Conservation (phyloP, 2,797 vertebrate species). For the Caiman crocodilus region DNA sequence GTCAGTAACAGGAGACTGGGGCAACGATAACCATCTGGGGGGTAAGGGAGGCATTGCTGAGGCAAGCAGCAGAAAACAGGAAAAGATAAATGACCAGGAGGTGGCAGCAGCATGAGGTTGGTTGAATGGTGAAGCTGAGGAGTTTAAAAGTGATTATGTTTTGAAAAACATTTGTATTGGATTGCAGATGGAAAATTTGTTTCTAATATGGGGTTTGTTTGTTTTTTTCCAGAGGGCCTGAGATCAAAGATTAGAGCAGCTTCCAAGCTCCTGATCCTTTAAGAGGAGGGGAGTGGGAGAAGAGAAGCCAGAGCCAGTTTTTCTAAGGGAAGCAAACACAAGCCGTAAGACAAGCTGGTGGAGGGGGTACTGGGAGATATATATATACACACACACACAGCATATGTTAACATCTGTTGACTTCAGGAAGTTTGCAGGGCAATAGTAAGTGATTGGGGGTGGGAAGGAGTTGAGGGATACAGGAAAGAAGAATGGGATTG, state of each 20-base stretch:
- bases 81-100: not conserved
- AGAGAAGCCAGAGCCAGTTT: not conserved
- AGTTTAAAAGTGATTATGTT: not conserved
- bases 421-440: not conserved
- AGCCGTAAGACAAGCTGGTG: not conserved
- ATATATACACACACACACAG: too few species aligned
- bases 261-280: not conserved
- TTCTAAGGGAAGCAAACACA: not conserved
- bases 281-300: not conserved
- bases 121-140: fast-evolving
- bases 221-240: not conserved
- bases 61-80: not conserved
- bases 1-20: not conserved
- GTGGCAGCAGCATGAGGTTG: fast-evolving
- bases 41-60: not conserved
- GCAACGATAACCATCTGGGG: too few species aligned
- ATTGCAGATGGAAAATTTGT: not conserved
- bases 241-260: not conserved
- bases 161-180: not conserved
- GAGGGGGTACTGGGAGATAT: not conserved
- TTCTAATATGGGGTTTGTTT: not conserved
- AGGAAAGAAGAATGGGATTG: fast-evolving
- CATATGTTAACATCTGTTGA: not conserved
- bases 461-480: too few species aligned
- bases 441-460: not conserved